Conservation (phyloP, 2,888 invertebrate species). For the Tenodera sinensis region DNA sequence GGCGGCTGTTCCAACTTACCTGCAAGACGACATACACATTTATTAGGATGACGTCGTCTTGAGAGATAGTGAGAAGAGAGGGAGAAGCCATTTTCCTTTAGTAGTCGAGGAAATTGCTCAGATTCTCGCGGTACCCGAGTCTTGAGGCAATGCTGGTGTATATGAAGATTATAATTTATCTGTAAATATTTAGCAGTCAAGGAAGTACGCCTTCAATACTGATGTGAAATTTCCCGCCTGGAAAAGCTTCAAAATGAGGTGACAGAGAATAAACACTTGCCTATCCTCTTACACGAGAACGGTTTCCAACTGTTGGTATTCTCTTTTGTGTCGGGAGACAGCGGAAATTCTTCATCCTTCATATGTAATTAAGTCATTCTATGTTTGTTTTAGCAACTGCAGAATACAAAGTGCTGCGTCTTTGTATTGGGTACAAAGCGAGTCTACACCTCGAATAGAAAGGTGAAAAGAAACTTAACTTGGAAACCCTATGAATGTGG, state of each 20-base stretch:
- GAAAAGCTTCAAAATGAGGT: not conserved
- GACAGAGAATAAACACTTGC: not conserved
- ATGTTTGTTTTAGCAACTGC: not conserved
- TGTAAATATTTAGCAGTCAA: constrained; percentile 17
- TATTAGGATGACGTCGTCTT: not conserved
- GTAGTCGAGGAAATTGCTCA: constrained; percentile 11
- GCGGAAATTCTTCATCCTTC: not conserved
- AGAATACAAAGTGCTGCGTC: not conserved
- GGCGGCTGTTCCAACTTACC: not conserved
- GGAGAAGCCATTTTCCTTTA: not conserved
- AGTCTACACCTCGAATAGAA: not conserved
- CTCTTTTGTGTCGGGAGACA: not conserved
- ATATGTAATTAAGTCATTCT: not conserved
- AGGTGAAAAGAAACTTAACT: too few relatives aligned
- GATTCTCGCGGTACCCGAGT: not conserved
- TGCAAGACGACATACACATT: not conserved
- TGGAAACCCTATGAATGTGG: too few relatives aligned
- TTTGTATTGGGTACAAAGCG: not conserved
- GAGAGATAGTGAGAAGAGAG: not conserved
- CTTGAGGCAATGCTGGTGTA: not conserved
- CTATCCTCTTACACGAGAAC: not conserved
- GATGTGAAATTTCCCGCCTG: constrained; percentile 2
- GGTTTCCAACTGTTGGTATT: not conserved
- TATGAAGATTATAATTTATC: constrained; percentile 15
- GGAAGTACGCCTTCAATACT: not conserved